These are phyloP conservation scores for Arrhopalites spinosus DNA, from an alignment of 2,888 invertebrate species.

Conservation along the genomic window DNA sequence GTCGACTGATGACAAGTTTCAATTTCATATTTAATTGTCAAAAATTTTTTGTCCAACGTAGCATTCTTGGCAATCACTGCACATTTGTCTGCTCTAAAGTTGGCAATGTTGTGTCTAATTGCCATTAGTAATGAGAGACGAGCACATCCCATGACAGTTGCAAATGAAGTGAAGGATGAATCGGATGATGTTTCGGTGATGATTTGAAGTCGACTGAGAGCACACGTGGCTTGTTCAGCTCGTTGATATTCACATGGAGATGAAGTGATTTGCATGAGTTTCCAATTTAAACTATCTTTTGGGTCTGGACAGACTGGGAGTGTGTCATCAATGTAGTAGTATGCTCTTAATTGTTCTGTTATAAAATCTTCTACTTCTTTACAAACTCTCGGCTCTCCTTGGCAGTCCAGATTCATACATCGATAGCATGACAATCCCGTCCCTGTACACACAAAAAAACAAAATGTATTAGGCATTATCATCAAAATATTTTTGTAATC, in stretches of 20 bases:
- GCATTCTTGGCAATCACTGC: neutral
- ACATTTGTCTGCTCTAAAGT: constrained; percentile 19
- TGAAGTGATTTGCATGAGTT: constrained; percentile 27
- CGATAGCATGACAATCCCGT: constrained; percentile 19
- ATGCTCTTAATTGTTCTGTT: constrained; percentile 32
- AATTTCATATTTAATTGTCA: constrained; percentile 45
- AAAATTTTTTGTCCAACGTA: constrained; percentile 32
- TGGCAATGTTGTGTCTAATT: constrained; percentile 23
- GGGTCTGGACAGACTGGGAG: constrained; percentile 45
- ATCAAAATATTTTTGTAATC: neutral
- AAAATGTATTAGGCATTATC: too few relatives aligned
- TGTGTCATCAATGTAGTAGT: constrained; percentile 41
- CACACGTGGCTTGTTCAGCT: constrained; percentile 42
- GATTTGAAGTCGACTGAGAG: constrained; percentile 46
- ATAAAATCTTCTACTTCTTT: constrained; percentile 40
- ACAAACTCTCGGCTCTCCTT: neutral
- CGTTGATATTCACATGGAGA: constrained; percentile 28
- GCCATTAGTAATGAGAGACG: constrained; percentile 33
- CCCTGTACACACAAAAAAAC: neutral
- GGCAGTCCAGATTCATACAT: constrained; percentile 23
- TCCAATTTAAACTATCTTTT: constrained; percentile 44
- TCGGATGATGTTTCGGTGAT: constrained; percentile 17
- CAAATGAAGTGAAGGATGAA: constrained; percentile 36
- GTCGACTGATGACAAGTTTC: constrained; percentile 47
- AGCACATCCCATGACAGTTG: constrained; percentile 52